Conservation (phyloP, 64 coral and sea anemone species). For the Actinia equina region DNA sequence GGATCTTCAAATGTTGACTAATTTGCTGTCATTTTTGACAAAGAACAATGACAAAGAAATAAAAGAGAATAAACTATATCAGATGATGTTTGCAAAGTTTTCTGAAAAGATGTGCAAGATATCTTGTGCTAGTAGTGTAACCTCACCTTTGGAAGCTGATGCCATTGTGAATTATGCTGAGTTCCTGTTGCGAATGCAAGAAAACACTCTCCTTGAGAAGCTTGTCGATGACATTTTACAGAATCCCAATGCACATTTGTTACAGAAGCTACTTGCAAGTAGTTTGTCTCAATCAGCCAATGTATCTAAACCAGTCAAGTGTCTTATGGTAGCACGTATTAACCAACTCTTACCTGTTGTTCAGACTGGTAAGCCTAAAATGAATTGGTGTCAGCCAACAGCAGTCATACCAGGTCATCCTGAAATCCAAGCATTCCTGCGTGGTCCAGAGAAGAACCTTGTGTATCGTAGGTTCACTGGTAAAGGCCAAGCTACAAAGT, state of each 20-base stretch:
- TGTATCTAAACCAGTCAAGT: background rate
- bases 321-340: background rate
- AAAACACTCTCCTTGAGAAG: background rate
- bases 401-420: constrained; percentile 16
- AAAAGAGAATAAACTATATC: background rate
- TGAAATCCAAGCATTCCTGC: constrained; percentile 27
- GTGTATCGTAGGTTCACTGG: constrained; percentile 3
- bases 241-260: background rate
- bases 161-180: background rate
- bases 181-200: background rate
- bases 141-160: background rate
- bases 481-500: constrained; percentile 1
- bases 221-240: background rate
- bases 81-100: background rate
- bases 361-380: background rate
- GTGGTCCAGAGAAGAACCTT: background rate
- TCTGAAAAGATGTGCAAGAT: background rate
- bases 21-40: background rate
- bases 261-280: background rate
- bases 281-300: background rate
- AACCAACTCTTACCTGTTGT: constrained; percentile 2
- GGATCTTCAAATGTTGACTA: background rate
- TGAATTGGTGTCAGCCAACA: constrained; percentile 16
- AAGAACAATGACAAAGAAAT: background rate
- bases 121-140: background rate